Percentiles rank a stretch among this genome's conserved stretches.
Evolutionary conservation across 1,140 invertebrate genomes (phyloP).

Genomic region (Tigriopus japonicus): DNA sequence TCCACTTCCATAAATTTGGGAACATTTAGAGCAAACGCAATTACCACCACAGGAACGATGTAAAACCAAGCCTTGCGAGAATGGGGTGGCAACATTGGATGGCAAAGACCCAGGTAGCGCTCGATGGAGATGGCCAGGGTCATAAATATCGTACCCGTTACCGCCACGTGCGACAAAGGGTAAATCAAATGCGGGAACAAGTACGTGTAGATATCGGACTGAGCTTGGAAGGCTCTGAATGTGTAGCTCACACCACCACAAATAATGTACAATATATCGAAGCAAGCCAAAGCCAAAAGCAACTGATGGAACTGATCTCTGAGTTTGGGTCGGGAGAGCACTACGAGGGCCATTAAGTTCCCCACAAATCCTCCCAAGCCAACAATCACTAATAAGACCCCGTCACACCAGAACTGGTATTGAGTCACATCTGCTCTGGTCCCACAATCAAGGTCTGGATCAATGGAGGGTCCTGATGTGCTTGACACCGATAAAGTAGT

Average conservation of each 20-base stretch:
- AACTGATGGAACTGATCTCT: constrained; percentile 5
- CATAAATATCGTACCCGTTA: constrained; percentile 7
- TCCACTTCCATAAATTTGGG: constrained; percentile 9
- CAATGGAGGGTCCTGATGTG: no score
- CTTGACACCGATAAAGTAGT: no score
- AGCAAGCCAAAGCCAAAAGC: background rate
- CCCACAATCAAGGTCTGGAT: no score
- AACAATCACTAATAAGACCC: background rate
- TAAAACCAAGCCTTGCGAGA: constrained; percentile 5
- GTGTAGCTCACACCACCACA: constrained; percentile 9
- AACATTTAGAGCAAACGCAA: background rate
- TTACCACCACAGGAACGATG: background rate
- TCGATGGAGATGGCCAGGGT: constrained; percentile 10
- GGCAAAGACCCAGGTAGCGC: constrained; percentile 7
- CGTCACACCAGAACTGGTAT: background rate
- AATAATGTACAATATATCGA: constrained; percentile 7
- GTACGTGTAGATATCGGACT: constrained; percentile 4
- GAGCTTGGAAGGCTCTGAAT: background rate
- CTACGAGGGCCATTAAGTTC: background rate
- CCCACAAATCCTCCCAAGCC: background rate
- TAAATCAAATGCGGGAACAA: background rate
- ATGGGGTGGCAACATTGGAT: background rate
- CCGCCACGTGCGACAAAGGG: background rate
- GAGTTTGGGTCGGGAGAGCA: background rate
- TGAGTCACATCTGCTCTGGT: no score